These are phyloP conservation scores for Pyrgilauda ruficollis DNA, from an alignment of 2,113 vertebrate species.

Conservation along the genomic window DNA sequence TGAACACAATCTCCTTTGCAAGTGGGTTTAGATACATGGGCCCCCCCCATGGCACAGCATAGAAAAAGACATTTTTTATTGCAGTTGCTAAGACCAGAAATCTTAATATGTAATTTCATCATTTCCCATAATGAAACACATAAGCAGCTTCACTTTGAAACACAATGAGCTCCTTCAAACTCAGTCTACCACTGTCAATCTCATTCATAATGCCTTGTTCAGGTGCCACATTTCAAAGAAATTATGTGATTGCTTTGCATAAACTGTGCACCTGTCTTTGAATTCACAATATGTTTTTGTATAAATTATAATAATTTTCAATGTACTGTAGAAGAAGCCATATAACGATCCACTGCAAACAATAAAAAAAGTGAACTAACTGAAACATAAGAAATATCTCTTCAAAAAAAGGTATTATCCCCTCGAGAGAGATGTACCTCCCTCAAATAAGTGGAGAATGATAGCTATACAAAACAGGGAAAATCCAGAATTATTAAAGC, in stretches of 20 bases:
- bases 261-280: not conserved
- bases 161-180: not conserved
- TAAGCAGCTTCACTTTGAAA: not conserved
- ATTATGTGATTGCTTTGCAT: not conserved
- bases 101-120: not conserved
- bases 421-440: not conserved
- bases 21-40: not conserved
- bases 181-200: not conserved
- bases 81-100: not conserved
- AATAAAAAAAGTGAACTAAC: not conserved
- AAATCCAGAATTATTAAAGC: not conserved
- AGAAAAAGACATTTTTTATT: not conserved
- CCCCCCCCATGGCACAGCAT: accelerated
- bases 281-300: not conserved
- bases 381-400: not conserved
- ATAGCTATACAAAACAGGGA: not conserved
- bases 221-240: not conserved
- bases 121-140: not conserved
- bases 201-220: not conserved
- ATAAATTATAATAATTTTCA: slow-evolving; percentile 18
- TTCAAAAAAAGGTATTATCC: not conserved
- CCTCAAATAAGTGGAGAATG: not conserved
- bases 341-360: not conserved
- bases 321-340: not conserved
- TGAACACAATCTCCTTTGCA: not conserved